Conservation (phyloP, 2,888 invertebrate genomes). For the Ferrisia virgata region DNA sequence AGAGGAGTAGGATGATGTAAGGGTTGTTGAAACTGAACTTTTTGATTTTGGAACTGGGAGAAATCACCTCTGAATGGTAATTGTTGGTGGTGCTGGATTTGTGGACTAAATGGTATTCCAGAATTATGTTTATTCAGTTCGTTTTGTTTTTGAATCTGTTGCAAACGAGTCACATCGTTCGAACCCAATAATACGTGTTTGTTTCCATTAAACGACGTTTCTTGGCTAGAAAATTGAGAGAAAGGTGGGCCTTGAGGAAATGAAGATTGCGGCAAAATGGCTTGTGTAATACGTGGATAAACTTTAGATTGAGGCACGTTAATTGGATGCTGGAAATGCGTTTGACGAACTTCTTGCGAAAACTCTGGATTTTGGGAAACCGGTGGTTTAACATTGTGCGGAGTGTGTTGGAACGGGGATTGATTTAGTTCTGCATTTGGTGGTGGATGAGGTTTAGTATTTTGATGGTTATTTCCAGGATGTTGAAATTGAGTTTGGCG, state of each 20-base stretch:
- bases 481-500: conserved; percentile 33
- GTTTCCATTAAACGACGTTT: conserved; percentile 36
- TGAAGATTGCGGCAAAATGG: not conserved
- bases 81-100: not conserved
- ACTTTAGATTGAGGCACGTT: conserved; percentile 35
- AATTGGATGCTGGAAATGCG: conserved; percentile 51
- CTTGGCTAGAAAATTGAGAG: conserved; percentile 45
- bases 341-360: conserved; percentile 44
- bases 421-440: conserved; percentile 11
- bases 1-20: conserved; percentile 36
- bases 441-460: conserved; percentile 43
- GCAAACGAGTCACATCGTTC: not conserved
- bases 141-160: not conserved
- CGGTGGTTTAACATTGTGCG: conserved; percentile 49
- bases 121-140: not conserved
- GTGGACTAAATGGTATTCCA: not conserved
- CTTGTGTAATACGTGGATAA: conserved; percentile 35
- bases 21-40: conserved; percentile 46
- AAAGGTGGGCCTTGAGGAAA: conserved; percentile 38
- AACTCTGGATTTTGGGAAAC: conserved; percentile 46
- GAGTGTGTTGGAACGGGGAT: conserved; percentile 48
- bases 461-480: conserved; percentile 32
- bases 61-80: conserved; percentile 19
- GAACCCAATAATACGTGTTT: not conserved
- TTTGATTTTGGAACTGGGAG: conserved; percentile 35